Evolutionary conservation across 2,797 vertebrate species (phyloP).

Genomic region (Artibeus jamaicensis): DNA sequence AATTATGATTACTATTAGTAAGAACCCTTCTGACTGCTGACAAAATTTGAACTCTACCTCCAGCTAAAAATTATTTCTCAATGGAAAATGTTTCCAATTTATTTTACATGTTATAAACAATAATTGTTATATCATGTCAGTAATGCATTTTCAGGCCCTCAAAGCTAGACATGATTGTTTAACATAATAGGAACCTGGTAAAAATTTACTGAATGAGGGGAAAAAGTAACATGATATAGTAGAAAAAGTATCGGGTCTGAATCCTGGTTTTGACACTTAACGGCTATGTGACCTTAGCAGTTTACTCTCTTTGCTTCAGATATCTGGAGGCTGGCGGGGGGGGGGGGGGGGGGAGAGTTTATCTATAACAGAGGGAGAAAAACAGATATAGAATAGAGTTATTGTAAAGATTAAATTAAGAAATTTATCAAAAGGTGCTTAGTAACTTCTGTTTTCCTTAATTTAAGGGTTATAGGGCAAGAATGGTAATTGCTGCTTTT

Average conservation of each 20-base stretch:
- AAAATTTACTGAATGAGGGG: background rate
- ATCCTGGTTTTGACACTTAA: background rate
- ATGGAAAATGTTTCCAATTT: background rate
- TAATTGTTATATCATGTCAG: background rate
- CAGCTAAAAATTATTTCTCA: conserved; percentile 18
- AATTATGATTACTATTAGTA: conserved; percentile 29
- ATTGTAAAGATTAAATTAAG: conserved; percentile 29
- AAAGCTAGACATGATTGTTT: conserved; percentile 9
- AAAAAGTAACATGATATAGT: background rate
- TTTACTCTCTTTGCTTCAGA: background rate
- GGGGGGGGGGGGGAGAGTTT: no score
- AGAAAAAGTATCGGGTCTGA: background rate
- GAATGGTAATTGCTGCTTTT: background rate
- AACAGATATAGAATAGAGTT: background rate
- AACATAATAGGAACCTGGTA: background rate
- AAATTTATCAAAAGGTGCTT: background rate
- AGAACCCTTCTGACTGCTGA: background rate
- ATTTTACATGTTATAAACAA: conserved; percentile 11
- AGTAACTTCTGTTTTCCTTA: background rate
- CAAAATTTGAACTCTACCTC: conserved; percentile 45
- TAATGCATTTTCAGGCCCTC: background rate
- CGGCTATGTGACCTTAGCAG: background rate
- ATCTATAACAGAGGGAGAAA: background rate
- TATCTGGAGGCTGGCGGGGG: background rate
- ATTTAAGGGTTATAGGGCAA: background rate